Conservation (phyloP, 2,797 vertebrate species). For the Podarcis lilfordi region DNA sequence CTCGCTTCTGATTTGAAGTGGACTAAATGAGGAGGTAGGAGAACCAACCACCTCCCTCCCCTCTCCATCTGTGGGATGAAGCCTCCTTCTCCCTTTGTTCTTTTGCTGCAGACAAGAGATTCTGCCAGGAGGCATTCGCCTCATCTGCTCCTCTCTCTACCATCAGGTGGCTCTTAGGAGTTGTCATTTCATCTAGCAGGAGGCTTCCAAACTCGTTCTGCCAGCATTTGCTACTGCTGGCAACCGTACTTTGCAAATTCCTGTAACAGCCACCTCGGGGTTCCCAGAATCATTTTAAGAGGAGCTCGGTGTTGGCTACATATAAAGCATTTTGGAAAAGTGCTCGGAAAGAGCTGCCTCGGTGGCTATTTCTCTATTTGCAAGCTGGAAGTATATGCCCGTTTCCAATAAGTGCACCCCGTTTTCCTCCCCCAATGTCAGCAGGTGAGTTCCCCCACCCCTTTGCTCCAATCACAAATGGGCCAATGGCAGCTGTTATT, state of each 20-base stretch:
- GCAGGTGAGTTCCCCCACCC: not conserved
- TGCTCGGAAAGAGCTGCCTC: not conserved
- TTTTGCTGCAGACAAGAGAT: not conserved
- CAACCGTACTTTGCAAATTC: not conserved
- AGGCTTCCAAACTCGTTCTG: not conserved
- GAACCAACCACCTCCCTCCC: not conserved
- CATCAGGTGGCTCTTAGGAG: not conserved
- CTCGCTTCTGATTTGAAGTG: not conserved
- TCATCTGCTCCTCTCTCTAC: not conserved
- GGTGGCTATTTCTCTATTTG: not conserved
- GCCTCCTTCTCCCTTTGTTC: not conserved
- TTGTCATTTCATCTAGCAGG: not conserved
- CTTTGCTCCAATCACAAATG: not conserved
- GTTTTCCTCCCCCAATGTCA: not conserved
- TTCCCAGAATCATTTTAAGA: constrained; percentile 16
- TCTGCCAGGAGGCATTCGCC: not conserved
- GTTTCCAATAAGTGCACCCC: not conserved
- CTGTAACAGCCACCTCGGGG: not conserved
- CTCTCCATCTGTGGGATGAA: not conserved
- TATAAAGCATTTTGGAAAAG: not conserved
- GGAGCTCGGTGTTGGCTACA: not conserved
- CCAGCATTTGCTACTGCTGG: not conserved
- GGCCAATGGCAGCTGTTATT: not conserved
- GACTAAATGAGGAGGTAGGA: too few relatives aligned
- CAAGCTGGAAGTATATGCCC: not conserved